These are phyloP conservation scores for Triplophysa rosa DNA, from an alignment of 2,113 vertebrate species.

Conservation along the genomic window DNA sequence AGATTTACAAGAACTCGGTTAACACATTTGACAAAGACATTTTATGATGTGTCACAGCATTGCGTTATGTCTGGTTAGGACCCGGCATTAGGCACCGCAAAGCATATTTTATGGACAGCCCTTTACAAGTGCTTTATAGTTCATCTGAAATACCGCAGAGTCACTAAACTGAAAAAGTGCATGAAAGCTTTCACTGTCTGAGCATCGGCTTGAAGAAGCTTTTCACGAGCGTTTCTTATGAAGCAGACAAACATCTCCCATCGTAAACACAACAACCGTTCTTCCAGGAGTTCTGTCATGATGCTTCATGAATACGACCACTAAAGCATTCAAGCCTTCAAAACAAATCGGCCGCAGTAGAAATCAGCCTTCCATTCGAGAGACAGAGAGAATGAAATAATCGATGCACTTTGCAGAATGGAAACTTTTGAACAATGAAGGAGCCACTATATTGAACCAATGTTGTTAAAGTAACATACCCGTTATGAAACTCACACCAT, in stretches of 20 bases:
- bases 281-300: conserved; percentile 30
- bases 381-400: conserved; percentile 48
- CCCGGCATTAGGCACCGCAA: too few species aligned
- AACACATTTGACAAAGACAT: too few species aligned
- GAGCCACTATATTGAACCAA: too few species aligned
- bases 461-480: too few species aligned
- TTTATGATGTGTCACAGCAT: too few species aligned
- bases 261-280: conserved; percentile 16
- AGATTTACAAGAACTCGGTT: too few species aligned
- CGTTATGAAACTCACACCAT: too few species aligned
- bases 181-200: conserved; percentile 6
- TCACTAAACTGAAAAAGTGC: conserved; percentile 5
- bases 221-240: not conserved
- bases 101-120: not conserved
- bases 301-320: conserved; percentile 50
- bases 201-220: not conserved
- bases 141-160: not conserved
- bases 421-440: conserved; percentile 48
- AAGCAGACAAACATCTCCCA: not conserved
- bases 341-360: conserved; percentile 36
- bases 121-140: conserved; percentile 9
- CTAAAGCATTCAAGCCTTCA: conserved; percentile 43
- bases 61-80: too few species aligned
- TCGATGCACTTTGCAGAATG: conserved; percentile 59
- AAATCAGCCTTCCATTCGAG: not conserved